Base-by-base conservation (phyloP, 1,140 invertebrate genomes). In the Agrypnia vestita region DNA sequence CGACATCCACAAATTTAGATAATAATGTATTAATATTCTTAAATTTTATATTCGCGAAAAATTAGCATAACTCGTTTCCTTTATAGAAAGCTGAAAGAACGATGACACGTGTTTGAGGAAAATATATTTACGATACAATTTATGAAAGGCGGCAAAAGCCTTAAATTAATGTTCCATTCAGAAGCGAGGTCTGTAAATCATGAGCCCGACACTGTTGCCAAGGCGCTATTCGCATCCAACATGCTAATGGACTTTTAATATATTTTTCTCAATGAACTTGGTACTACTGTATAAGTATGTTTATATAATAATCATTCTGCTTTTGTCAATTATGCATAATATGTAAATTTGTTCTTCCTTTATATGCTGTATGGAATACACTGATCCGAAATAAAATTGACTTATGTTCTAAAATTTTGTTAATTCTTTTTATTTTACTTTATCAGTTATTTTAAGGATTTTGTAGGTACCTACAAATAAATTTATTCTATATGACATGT, bases 31-130 rank as follows among this genome's bases (percentile, higher is more conserved):
- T 62, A 62, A 78, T 56, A 78, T 71, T 78, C 76, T 56, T 25
- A 10, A 43, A 78, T 46, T 25, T 21, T 43, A 46, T 35, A 71
- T 44, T 21, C n/a, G 12, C 11, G 49, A 19, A 25, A 15, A 46
- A 79, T 79, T 35, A 35, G 11, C 69, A 79, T 74, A 80, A 80
- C 81, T 69, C 56, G 81, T 82, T 64, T 49, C 12, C 46, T 71
- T 25, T 75, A 53, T 80, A 80, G 78, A 82, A 82, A 82, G 78
- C 75, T 72, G 7, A 56, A 56, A 44, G n/a, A 43, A 74, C 25
- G 21, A 55, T 74, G 49, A 74, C 71, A 74, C 71, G 53, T 74
- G 71, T 74, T 53, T 71, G 11, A 53, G 17, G 47, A 71, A 71
- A 49, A 21, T 71, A 71, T 19, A 49, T 51, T 71, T 47, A 49